A percentile compares a stretch with the other conserved stretches of the same genome.
These are phyloP conservation scores for Falcunculus frontatus DNA, from an alignment of 2,113 vertebrate genomes.

Conservation along the genomic window DNA sequence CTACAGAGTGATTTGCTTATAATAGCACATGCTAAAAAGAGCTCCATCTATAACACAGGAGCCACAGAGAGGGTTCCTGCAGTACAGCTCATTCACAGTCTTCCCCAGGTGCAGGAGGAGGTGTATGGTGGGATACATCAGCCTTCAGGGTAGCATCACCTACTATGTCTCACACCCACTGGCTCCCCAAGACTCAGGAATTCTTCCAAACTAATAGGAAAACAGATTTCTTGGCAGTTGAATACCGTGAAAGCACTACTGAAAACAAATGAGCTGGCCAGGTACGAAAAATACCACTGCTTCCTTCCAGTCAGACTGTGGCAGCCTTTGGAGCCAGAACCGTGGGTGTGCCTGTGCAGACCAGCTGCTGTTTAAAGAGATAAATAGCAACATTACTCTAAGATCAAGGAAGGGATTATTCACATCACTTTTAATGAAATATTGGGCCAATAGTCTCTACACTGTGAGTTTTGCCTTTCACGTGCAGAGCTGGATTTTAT, in stretches of 20 bases:
- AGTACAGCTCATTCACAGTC: not conserved
- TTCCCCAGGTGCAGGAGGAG: not conserved
- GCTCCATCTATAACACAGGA: rapidly evolving
- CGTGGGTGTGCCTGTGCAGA: rapidly evolving
- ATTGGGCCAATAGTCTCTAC: not conserved
- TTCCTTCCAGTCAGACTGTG: not conserved
- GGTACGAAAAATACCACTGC: not conserved
- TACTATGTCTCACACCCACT: not conserved
- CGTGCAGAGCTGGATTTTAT: not conserved
- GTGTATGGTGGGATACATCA: not conserved
- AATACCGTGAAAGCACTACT: not conserved
- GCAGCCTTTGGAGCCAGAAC: not conserved
- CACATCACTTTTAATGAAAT: not conserved
- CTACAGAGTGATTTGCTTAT: not conserved
- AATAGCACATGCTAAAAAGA: not conserved
- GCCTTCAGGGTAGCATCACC: not conserved
- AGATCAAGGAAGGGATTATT: not conserved
- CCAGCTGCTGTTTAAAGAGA: not conserved
- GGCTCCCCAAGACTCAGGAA: not conserved
- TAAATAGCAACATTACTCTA: not conserved
- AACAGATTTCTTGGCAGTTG: not conserved
- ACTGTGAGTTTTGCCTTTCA: not conserved
- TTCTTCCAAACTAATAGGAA: not conserved
- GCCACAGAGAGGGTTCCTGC: not conserved
- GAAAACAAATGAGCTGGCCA: not conserved